Conservation (phyloP, 2,888 invertebrate genomes). For the Drosophila paranaensis region DNA sequence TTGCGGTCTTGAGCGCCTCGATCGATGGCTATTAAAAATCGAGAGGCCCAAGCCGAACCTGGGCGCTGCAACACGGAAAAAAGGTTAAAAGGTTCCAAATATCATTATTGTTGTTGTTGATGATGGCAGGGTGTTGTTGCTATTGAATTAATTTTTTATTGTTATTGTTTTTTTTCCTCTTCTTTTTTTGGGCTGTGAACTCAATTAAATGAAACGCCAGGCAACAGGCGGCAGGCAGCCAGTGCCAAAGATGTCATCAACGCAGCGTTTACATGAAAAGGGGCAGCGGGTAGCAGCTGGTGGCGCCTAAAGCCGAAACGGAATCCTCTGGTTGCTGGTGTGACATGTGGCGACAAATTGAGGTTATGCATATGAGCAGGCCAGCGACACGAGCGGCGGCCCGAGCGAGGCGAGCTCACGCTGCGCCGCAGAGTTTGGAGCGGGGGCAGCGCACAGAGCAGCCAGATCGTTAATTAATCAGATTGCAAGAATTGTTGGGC, state of each 20-base stretch:
- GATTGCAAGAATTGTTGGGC: constrained; percentile 44
- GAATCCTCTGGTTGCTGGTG: constrained; percentile 47
- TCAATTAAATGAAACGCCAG: constrained; percentile 78
- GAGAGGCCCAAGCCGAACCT: constrained; percentile 42
- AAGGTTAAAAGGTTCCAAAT: constrained; percentile 77
- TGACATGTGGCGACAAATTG: constrained; percentile 77
- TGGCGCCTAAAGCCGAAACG: constrained; percentile 64
- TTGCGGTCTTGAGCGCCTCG: constrained; percentile 49
- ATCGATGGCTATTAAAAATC: constrained; percentile 60
- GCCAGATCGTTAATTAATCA: constrained; percentile 53
- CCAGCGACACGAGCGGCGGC: constrained; percentile 8
- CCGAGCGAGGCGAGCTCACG: constrained; percentile 35
- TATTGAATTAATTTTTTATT: constrained; percentile 79
- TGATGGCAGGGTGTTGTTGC: constrained; percentile 60
- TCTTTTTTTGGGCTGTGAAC: constrained; percentile 74
- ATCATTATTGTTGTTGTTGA: constrained; percentile 54
- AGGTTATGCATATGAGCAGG: constrained; percentile 57
- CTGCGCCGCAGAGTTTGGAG: constrained; percentile 13
- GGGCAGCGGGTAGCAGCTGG: constrained; percentile 47
- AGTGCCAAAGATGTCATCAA: constrained; percentile 71
- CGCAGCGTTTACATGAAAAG: constrained; percentile 41
- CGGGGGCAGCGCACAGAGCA: background rate
- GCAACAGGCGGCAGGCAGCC: constrained; percentile 62
- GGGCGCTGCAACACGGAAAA: constrained; percentile 40
- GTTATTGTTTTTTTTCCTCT: constrained; percentile 72